These are phyloP conservation scores for Candoia aspera DNA, from an alignment of 2,113 vertebrate genomes.

Conservation along the genomic window DNA sequence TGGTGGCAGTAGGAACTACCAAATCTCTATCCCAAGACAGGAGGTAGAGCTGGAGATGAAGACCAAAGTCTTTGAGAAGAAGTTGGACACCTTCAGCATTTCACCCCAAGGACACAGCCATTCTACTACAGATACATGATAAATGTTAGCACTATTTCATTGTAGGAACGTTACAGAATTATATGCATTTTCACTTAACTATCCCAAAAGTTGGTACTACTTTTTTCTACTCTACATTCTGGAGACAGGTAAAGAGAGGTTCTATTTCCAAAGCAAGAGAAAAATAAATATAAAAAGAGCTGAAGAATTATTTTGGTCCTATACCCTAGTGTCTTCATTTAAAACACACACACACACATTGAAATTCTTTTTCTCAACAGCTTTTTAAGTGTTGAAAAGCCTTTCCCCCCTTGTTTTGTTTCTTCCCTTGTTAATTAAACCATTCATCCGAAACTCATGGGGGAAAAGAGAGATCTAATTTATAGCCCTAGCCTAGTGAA, in stretches of 20 bases:
- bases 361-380: slow-evolving; percentile 45
- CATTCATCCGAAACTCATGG: slow-evolving; percentile 54
- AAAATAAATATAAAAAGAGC: slow-evolving; percentile 14
- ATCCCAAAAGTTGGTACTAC: background rate
- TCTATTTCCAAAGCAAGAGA: slow-evolving; percentile 1
- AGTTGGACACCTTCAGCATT: too few species aligned
- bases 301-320: background rate
- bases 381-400: slow-evolving; percentile 45
- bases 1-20: too few species aligned
- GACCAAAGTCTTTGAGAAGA: too few species aligned
- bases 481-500: slow-evolving; percentile 50
- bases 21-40: too few species aligned
- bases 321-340: slow-evolving; percentile 29
- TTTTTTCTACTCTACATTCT: background rate
- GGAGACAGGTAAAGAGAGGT: background rate
- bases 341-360: background rate
- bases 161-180: background rate
- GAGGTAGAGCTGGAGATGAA: too few species aligned
- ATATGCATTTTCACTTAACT: background rate
- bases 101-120: too few species aligned
- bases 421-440: slow-evolving; percentile 60
- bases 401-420: slow-evolving; percentile 12
- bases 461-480: slow-evolving; percentile 60
- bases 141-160: background rate
- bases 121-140: too few species aligned